These are phyloP conservation scores for Salvelinus fontinalis DNA, from an alignment of 2,113 vertebrate genomes.

Conservation along the genomic window DNA sequence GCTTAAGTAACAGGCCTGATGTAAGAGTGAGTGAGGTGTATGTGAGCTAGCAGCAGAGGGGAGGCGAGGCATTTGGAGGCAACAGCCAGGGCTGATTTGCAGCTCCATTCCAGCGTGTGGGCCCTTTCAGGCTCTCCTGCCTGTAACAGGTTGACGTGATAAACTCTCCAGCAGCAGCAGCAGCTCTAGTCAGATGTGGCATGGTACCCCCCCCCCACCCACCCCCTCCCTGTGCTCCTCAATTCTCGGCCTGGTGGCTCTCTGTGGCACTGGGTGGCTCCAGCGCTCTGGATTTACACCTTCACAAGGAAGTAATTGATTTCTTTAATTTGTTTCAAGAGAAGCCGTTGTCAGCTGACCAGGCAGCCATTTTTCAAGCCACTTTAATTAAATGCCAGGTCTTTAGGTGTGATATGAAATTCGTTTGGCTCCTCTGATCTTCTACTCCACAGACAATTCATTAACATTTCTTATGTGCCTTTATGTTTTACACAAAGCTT, in stretches of 20 bases:
- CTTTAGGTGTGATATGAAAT: slow-evolving; percentile 76
- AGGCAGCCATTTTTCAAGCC: slow-evolving; percentile 68
- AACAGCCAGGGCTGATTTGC: slow-evolving; percentile 53
- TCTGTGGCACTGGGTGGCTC: slow-evolving; percentile 49
- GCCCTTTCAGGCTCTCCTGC: slow-evolving; percentile 54
- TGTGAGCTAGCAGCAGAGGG: slow-evolving; percentile 41
- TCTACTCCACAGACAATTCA: slow-evolving; percentile 67
- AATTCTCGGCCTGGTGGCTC: slow-evolving; percentile 37
- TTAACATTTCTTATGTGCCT: slow-evolving; percentile 64
- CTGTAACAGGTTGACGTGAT: slow-evolving; percentile 59
- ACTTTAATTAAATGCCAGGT: slow-evolving; percentile 76
- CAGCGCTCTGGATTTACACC: slow-evolving; percentile 52
- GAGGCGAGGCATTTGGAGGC: slow-evolving; percentile 57
- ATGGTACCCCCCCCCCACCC: slow-evolving; percentile 33
- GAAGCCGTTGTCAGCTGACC: slow-evolving; percentile 68
- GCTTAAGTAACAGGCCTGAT: slow-evolving; percentile 5
- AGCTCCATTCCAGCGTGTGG: slow-evolving; percentile 61
- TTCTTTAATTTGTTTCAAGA: slow-evolving; percentile 74
- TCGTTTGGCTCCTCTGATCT: slow-evolving; percentile 72
- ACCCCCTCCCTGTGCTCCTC: slow-evolving; percentile 9
- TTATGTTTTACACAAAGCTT: slow-evolving; percentile 67
- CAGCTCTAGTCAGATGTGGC: slow-evolving; percentile 58
- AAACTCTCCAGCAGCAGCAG: slow-evolving; percentile 54
- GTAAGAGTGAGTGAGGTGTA: not conserved
- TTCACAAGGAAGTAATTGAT: slow-evolving; percentile 69